These are phyloP conservation scores for Mythimna albipuncta DNA, from an alignment of 2,888 invertebrate species.

Conservation along the genomic window DNA sequence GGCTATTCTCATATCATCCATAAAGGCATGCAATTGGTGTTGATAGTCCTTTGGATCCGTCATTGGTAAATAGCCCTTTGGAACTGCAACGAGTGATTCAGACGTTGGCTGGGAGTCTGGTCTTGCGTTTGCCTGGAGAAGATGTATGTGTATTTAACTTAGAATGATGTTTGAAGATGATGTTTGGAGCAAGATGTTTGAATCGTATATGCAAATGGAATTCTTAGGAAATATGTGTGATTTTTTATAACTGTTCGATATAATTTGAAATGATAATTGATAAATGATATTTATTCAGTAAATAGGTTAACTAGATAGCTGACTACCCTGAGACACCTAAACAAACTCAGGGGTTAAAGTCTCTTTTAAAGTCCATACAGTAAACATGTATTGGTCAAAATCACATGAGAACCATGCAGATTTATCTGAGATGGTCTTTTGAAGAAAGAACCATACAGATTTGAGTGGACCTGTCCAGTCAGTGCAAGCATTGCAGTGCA, in stretches of 20 bases:
- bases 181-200: constrained; percentile 5
- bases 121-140: constrained; percentile 43
- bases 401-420: too few species aligned
- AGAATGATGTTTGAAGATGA: neutral
- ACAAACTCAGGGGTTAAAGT: too few species aligned
- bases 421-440: too few species aligned
- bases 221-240: neutral
- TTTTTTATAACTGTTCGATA: neutral
- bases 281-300: too few species aligned
- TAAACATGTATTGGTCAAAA: too few species aligned
- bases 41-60: neutral
- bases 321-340: too few species aligned
- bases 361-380: too few species aligned
- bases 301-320: neutral
- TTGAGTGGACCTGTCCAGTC: too few species aligned
- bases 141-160: neutral
- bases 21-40: constrained; percentile 22
- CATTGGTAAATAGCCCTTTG: neutral
- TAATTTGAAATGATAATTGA: too few species aligned
- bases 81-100: neutral
- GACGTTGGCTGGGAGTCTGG: constrained; percentile 19
- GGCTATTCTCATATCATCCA: constrained; percentile 34
- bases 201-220: neutral
- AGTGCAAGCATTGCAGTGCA: too few species aligned
- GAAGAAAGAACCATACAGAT: too few species aligned